phyloP scores from a whole-genome alignment of 2,797 vertebrate genomes.

The Danionella dracula region DNA sequence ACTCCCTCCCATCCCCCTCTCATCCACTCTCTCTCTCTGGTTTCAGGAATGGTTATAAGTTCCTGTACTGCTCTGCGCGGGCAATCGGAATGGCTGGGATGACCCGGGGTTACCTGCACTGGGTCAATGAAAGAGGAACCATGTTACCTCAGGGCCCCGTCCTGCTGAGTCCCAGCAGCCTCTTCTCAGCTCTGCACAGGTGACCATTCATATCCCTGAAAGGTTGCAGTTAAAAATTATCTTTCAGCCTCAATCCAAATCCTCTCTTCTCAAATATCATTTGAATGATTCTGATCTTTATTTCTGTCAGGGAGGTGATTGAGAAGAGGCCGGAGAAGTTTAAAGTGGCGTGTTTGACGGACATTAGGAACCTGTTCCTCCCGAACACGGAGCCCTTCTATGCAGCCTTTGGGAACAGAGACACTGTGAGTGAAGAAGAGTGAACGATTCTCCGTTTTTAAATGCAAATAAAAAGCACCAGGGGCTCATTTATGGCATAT shows the following conservation, averaged over 20 bases:
- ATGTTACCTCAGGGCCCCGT: slow-evolving; percentile 92
- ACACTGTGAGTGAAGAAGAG: slow-evolving; percentile 78
- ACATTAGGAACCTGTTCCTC: slow-evolving; percentile 91
- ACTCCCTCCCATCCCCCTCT: too few species aligned
- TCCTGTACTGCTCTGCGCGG: slow-evolving; percentile 92
- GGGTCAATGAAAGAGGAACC: slow-evolving; percentile 94
- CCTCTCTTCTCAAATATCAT: too few species aligned
- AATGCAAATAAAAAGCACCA: too few species aligned
- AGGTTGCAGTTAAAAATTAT: too few species aligned
- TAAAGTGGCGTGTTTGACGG: slow-evolving; percentile 94
- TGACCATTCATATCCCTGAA: slow-evolving; percentile 42
- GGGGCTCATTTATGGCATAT: too few species aligned
- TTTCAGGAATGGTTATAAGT: slow-evolving; percentile 93
- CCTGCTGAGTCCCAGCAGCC: slow-evolving; percentile 91
- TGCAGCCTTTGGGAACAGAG: slow-evolving; percentile 94
- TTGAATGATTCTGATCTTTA: background rate
- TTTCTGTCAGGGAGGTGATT: slow-evolving; percentile 86
- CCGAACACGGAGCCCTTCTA: slow-evolving; percentile 94
- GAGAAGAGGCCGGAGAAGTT: slow-evolving; percentile 99
- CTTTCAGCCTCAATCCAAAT: too few species aligned
- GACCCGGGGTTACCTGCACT: slow-evolving; percentile 93
- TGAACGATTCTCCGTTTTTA: too few species aligned
- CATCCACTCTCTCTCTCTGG: too few species aligned
- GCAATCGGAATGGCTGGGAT: slow-evolving; percentile 97
- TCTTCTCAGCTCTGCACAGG: slow-evolving; percentile 96